A percentile compares a stretch with the other conserved stretches of the same genome.
These are phyloP conservation scores for Sinodicranocentrus sp. DNA, from an alignment of 2,888 invertebrate genomes.

Conservation along the genomic window DNA sequence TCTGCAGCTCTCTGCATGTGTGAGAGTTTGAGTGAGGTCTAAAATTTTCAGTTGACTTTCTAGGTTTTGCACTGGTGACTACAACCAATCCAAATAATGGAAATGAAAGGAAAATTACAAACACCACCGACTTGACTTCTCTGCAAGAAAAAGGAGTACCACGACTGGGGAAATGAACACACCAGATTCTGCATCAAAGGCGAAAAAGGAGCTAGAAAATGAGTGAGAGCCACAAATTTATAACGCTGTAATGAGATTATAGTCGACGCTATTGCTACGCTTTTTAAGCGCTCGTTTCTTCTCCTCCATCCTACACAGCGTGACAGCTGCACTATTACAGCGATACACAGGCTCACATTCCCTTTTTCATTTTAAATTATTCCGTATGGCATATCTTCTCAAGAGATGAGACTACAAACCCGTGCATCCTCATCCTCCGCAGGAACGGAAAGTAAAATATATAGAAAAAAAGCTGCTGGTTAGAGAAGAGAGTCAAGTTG, in stretches of 20 bases:
- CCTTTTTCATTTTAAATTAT: constrained; percentile 25
- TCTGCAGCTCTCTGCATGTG: neutral
- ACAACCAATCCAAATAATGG: neutral
- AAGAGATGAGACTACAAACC: neutral
- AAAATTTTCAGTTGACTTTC: no score
- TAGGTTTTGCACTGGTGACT: constrained; percentile 3
- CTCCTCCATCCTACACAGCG: neutral
- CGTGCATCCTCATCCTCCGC: constrained; percentile 13
- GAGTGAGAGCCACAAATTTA: constrained; percentile 34
- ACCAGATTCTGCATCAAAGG: constrained; percentile 23
- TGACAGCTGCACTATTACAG: constrained; percentile 6
- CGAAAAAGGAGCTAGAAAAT: constrained; percentile 4
- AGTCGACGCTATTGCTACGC: constrained; percentile 39
- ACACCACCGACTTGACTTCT: constrained; percentile 21
- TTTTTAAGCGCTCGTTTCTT: constrained; percentile 27
- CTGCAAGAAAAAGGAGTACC: neutral
- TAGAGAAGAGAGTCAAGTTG: neutral
- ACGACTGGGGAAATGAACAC: constrained; percentile 37
- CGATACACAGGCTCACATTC: neutral
- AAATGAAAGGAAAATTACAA: constrained; percentile 60
- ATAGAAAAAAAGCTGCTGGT: neutral
- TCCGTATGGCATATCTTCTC: neutral
- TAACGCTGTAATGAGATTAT: constrained; percentile 59
- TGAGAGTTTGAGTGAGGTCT: neutral
- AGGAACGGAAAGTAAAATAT: neutral